Conservation (phyloP, 1,140 invertebrate genomes). For the Ptiloglossa arizonensis region DNA sequence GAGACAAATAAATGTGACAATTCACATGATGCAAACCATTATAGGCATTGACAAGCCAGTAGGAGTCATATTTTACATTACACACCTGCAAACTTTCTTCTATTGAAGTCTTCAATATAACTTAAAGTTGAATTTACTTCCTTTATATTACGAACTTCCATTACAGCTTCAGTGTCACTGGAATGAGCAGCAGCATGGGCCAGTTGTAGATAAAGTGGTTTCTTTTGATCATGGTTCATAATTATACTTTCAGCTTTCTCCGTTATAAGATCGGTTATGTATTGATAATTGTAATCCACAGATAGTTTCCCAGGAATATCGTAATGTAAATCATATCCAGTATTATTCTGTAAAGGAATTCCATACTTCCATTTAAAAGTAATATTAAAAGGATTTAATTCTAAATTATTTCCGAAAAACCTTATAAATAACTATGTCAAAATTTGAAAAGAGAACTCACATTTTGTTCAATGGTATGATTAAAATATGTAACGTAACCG, state of each 20-base stretch:
- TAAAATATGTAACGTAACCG: conserved; percentile 84
- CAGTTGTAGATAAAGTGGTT: conserved; percentile 85
- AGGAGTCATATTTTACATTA: not conserved
- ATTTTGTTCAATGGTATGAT: conserved; percentile 76
- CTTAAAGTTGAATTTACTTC: conserved; percentile 83
- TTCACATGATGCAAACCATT: too few relatives aligned
- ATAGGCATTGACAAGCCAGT: too few relatives aligned
- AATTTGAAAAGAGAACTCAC: conserved; percentile 69
- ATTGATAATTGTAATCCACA: conserved; percentile 79
- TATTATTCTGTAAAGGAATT: conserved; percentile 68
- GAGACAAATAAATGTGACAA: too few relatives aligned
- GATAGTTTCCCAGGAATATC: conserved; percentile 69
- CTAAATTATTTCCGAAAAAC: not conserved
- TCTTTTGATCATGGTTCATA: conserved; percentile 77
- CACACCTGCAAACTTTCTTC: conserved; percentile 84
- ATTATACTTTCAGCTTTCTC: conserved; percentile 83
- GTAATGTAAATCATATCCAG: conserved; percentile 82
- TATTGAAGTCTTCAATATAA: conserved; percentile 82
- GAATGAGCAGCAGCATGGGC: conserved; percentile 84
- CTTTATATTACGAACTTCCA: conserved; percentile 80
- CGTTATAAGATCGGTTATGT: conserved; percentile 84
- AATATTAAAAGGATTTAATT: too few relatives aligned
- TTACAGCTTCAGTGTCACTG: conserved; percentile 72
- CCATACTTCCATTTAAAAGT: too few relatives aligned
- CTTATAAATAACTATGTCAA: too few relatives aligned